Conservation (phyloP, 2,113 vertebrate genomes). For the Strix aluco region DNA sequence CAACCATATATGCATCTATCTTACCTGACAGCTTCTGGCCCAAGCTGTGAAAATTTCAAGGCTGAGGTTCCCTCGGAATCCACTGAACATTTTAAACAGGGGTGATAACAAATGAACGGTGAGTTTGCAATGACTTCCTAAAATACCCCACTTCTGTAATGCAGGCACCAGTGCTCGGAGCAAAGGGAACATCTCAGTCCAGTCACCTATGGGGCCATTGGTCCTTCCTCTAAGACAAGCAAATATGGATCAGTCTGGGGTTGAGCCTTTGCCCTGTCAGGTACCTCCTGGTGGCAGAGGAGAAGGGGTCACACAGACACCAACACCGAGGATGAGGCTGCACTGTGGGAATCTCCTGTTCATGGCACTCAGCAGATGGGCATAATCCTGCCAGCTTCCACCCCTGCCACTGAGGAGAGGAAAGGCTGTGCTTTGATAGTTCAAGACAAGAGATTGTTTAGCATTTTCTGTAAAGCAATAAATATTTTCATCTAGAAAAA, state of each 20-base stretch:
- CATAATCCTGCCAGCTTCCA: background rate
- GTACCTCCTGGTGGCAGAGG: background rate
- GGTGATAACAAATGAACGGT: background rate
- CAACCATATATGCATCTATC: background rate
- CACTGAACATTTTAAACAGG: background rate
- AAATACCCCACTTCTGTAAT: background rate
- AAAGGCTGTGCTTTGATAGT: background rate
- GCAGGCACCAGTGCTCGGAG: background rate
- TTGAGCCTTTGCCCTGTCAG: background rate
- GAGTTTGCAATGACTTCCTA: background rate
- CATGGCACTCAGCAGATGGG: background rate
- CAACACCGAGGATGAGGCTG: background rate
- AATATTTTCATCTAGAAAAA: background rate
- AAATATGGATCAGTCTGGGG: background rate
- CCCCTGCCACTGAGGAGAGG: accelerated
- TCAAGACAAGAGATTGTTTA: background rate
- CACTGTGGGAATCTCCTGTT: accelerated
- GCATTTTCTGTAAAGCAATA: background rate
- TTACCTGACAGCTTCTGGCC: background rate
- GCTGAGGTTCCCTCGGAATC: background rate
- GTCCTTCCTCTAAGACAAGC: background rate
- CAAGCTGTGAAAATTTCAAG: background rate
- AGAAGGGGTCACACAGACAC: background rate
- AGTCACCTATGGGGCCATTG: background rate
- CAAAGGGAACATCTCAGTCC: background rate